These are phyloP conservation scores for Panthera tigris DNA, from an alignment of 2,113 vertebrate genomes.

Conservation along the genomic window DNA sequence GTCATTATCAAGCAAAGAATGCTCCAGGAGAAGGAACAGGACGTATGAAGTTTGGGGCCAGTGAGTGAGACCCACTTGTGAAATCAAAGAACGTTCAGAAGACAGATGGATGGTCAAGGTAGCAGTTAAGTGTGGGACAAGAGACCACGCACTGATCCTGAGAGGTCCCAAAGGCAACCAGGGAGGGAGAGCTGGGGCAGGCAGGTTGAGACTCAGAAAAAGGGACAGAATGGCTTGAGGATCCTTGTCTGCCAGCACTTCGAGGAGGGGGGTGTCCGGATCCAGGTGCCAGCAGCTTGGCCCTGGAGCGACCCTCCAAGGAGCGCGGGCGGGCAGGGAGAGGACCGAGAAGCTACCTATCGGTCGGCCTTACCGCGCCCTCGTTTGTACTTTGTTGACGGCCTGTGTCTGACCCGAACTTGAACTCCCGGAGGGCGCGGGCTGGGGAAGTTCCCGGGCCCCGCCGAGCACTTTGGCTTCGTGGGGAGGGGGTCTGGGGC, in stretches of 20 bases:
- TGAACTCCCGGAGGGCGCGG: neutral
- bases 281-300: neutral
- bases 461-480: neutral
- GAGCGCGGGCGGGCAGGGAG: neutral
- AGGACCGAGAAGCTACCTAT: neutral
- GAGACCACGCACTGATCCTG: neutral
- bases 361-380: fast-evolving
- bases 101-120: neutral
- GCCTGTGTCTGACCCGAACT: neutral
- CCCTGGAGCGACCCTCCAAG: neutral
- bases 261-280: neutral
- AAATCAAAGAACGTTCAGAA: neutral
- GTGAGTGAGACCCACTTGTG: neutral
- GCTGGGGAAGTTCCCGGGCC: neutral
- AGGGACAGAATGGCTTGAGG: neutral
- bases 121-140: neutral
- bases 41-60: neutral
- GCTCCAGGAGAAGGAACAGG: neutral
- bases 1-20: neutral
- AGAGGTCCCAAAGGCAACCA: neutral
- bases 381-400: neutral
- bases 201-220: neutral
- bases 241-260: neutral
- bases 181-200: neutral
- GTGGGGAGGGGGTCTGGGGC: neutral